Evolutionary conservation across 2,113 vertebrate genomes (phyloP).

Genomic region (Microtus oregoni): DNA sequence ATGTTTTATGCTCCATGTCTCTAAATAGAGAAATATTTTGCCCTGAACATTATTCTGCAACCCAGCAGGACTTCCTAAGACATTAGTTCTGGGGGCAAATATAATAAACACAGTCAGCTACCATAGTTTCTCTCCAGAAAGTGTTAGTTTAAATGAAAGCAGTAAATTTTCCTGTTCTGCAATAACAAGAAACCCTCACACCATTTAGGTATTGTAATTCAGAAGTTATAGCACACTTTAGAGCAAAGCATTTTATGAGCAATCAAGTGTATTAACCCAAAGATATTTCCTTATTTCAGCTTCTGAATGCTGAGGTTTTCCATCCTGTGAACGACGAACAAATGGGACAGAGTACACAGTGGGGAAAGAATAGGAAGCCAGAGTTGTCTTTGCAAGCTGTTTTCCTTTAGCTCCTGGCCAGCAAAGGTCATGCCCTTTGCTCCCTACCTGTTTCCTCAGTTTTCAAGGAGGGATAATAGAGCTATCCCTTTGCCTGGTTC

Average conservation of each 20-base stretch:
- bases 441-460: background rate
- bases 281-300: background rate
- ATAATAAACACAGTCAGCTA: slow-evolving; percentile 38
- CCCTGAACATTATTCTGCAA: background rate
- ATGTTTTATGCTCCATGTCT: slow-evolving; percentile 12
- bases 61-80: slow-evolving; percentile 27
- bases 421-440: too few relatives aligned
- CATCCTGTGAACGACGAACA: background rate
- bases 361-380: background rate
- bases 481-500: background rate
- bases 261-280: background rate
- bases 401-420: background rate
- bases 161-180: slow-evolving; percentile 64
- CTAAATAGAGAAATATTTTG: slow-evolving; percentile 16
- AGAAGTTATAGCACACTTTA: slow-evolving; percentile 61
- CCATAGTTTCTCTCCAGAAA: slow-evolving; percentile 54
- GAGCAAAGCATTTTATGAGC: slow-evolving; percentile 58
- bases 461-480: background rate
- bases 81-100: background rate
- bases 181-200: slow-evolving; percentile 52
- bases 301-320: slow-evolving; percentile 47
- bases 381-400: background rate
- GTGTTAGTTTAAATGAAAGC: slow-evolving; percentile 72
- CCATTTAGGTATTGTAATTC: slow-evolving; percentile 56
- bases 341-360: background rate